Base-by-base conservation (phyloP, 2,797 vertebrate genomes). In the Microhierax caerulescens region DNA sequence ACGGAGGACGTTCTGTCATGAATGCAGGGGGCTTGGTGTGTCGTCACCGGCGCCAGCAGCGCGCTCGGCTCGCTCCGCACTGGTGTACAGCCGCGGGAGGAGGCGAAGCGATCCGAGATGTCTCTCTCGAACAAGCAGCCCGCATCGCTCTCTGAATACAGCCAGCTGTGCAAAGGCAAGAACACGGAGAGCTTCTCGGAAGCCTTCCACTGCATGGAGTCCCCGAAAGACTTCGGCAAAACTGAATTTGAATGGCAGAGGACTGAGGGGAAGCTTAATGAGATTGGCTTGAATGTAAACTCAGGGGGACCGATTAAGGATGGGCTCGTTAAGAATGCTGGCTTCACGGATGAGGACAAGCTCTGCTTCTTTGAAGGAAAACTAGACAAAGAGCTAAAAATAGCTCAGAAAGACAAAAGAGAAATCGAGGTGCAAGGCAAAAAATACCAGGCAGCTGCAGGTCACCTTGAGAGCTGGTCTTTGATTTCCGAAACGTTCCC, bases 261-360 rank as follows among this genome's bases (percentile, higher is more conserved):
- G 82, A 98, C 98, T 3, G 98, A 98, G 94, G 98, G 98, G 89
- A 98, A 97, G 96, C 97, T 98, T 37, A 97, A 97, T 5, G 98
- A 99, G 96, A 98, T 98, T 45, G 97, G 98, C 54, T 95, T 98
- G 92, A 98, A 86, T 7, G 98, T 98, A 13, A 98, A 98, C 96
- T 75, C 98, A 2, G 98, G 97, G 36, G 94, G 97, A 77, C 92
- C 93, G 90, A 97, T 97, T 74, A 92, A 98, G 94, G 98, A 97
- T 0, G 96, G 98, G 88, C 96, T 98, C 5, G 97, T 98, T 53
- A 97, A 98, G 94, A 97, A 81, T 11, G 56, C 98, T 1, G 98
- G 98, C 43, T 99, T 99, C 97, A 99, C 99, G 0, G 99, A 99
- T 23, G 99, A 99, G 96, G 99, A 99, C 97, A 99, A 99, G 98